Evolutionary conservation across 2,888 invertebrate species (phyloP).

Genomic region (Sinohyriopsis cumingii): DNA sequence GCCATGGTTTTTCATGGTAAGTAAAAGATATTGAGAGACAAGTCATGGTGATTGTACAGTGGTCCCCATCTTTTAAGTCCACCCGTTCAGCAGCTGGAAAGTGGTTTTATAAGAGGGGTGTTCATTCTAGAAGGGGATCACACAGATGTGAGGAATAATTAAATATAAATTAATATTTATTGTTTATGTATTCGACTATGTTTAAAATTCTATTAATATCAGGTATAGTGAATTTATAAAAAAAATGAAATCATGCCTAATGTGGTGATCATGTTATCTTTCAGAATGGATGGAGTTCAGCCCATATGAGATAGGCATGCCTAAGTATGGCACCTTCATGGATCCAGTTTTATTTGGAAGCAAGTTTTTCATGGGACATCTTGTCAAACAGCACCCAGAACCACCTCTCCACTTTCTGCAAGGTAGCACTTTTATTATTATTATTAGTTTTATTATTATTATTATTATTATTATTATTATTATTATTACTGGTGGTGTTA

Average conservation of each 20-base stretch:
- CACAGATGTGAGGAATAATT: too few species aligned
- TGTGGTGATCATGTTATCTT: conserved; percentile 12
- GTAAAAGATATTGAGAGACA: not conserved
- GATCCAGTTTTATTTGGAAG: conserved; percentile 70
- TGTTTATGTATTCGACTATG: too few species aligned
- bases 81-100: too few species aligned
- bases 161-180: too few species aligned
- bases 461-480: not conserved
- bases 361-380: conserved; percentile 70
- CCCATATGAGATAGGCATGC: conserved; percentile 73
- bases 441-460: not conserved
- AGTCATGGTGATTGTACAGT: not conserved
- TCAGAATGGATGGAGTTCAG: conserved; percentile 74
- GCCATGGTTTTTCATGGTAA: conserved; percentile 73
- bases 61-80: too few species aligned
- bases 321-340: conserved; percentile 73
- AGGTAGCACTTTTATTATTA: conserved; percentile 47
- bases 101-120: too few species aligned
- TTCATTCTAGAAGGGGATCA: too few species aligned
- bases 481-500: too few species aligned
- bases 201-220: too few species aligned
- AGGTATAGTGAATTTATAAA: too few species aligned
- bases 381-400: conserved; percentile 68
- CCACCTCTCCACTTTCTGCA: conserved; percentile 73
- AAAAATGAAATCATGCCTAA: too few species aligned